These are phyloP conservation scores for Drosophila leonis DNA, from an alignment of 2,888 invertebrate species.

Conservation along the genomic window DNA sequence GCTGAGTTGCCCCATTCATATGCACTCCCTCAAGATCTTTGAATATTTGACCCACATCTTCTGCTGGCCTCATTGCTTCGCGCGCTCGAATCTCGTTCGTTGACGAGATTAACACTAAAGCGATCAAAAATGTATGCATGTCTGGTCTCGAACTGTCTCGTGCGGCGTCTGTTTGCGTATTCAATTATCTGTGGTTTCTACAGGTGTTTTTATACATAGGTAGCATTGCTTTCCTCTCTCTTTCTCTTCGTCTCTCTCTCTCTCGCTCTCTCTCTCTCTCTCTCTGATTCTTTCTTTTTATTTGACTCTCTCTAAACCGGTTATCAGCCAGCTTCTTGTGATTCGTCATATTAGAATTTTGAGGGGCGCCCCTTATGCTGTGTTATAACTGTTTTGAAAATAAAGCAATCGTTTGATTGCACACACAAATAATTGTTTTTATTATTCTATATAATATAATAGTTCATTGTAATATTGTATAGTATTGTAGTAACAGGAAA, in stretches of 20 bases:
- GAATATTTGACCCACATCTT: constrained; percentile 69
- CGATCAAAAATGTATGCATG: constrained; percentile 10
- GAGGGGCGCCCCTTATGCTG: not conserved
- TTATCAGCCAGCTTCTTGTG: not conserved
- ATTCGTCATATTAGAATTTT: not conserved
- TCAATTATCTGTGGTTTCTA: constrained; percentile 25
- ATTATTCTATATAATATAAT: too few species aligned
- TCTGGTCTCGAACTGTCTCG: constrained; percentile 6
- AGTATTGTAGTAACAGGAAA: not conserved
- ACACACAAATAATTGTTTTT: not conserved
- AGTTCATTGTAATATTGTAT: not conserved
- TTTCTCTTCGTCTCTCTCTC: not conserved
- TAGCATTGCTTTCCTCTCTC: constrained; percentile 3
- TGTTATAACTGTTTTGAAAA: not conserved
- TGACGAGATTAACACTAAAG: constrained; percentile 26
- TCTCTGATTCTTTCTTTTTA: not conserved
- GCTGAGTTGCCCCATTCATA: constrained; percentile 25
- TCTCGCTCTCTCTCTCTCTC: not conserved
- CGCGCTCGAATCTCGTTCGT: constrained; percentile 54
- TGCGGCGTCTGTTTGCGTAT: constrained; percentile 35
- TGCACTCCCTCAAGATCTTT: constrained; percentile 53
- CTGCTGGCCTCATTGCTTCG: constrained; percentile 51
- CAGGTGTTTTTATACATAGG: constrained; percentile 57
- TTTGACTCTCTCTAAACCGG: not conserved
- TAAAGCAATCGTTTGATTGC: not conserved